Percentiles rank a stretch among this genome's conserved stretches.
Conservation (phyloP, 2,797 vertebrate genomes). For the Euphonia xanthogaster region DNA sequence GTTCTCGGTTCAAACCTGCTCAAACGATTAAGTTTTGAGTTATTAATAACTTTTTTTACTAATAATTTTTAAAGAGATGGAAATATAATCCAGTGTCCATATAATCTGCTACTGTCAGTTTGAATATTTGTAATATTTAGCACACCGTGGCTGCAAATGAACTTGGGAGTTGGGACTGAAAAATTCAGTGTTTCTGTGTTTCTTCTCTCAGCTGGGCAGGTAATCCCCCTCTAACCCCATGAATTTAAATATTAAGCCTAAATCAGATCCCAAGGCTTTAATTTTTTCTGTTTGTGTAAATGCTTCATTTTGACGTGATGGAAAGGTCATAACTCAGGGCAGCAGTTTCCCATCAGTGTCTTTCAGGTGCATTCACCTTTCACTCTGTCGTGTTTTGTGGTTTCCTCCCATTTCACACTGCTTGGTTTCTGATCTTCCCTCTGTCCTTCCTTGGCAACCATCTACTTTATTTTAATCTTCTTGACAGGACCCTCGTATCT, state of each 20-base stretch:
- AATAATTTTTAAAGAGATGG: background rate
- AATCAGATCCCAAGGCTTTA: background rate
- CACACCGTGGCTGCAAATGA: background rate
- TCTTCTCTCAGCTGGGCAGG: background rate
- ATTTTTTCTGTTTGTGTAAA: background rate
- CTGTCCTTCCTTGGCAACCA: background rate
- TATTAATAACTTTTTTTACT: background rate
- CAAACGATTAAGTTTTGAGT: background rate
- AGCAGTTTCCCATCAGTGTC: background rate
- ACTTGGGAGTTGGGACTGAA: background rate
- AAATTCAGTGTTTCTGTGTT: background rate
- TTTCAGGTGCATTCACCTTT: background rate
- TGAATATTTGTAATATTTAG: background rate
- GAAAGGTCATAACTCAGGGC: background rate
- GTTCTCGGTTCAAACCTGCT: background rate
- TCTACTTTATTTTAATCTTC: slow-evolving; percentile 52
- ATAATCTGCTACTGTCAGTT: background rate
- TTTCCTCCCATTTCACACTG: background rate
- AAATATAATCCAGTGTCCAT: background rate
- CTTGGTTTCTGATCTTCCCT: background rate
- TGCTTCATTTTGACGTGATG: background rate
- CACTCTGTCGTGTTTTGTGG: background rate
- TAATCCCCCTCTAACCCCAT: background rate
- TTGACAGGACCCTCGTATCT: slow-evolving; percentile 44
- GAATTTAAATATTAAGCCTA: background rate